These are phyloP conservation scores for Caenorhabditis imperialis DNA, from an alignment of 2,888 invertebrate genomes.

Conservation along the genomic window DNA sequence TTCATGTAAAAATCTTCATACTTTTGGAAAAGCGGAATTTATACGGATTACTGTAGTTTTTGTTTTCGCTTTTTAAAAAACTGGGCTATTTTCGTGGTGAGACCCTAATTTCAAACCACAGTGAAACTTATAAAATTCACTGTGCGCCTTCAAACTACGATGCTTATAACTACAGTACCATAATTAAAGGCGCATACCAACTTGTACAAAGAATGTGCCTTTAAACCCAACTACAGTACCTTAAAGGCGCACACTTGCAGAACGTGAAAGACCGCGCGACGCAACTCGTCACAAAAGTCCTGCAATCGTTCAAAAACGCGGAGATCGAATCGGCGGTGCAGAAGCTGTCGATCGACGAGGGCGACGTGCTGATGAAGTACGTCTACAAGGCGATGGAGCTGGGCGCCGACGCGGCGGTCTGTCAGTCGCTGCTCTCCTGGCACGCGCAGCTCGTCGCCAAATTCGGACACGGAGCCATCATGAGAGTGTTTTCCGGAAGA, in stretches of 20 bases:
- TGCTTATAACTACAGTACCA: neutral
- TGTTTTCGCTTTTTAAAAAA: too few species aligned
- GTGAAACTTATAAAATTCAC: neutral
- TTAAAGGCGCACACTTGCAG: slow-evolving; percentile 31
- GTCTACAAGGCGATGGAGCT: slow-evolving; percentile 76
- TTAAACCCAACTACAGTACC: slow-evolving; percentile 1
- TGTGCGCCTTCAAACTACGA: too few species aligned
- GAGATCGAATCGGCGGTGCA: slow-evolving; percentile 70
- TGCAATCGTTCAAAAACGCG: slow-evolving; percentile 68
- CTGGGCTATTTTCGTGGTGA: too few species aligned
- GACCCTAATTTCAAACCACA: neutral
- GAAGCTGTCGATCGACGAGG: slow-evolving; percentile 68
- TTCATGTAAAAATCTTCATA: too few species aligned
- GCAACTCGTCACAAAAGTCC: slow-evolving; percentile 66
- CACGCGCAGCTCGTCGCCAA: slow-evolving; percentile 71
- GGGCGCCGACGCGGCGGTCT: slow-evolving; percentile 66
- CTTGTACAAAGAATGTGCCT: too few species aligned
- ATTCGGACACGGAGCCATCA: slow-evolving; percentile 72
- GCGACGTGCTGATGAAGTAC: slow-evolving; percentile 74
- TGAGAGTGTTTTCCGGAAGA: slow-evolving; percentile 68
- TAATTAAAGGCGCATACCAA: too few species aligned
- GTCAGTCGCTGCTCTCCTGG: slow-evolving; percentile 71
- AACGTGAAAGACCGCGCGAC: slow-evolving; percentile 67
- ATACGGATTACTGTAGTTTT: too few species aligned
- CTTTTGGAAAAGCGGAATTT: too few species aligned